Percentiles rank a stretch among this genome's conserved stretches.
Conservation (phyloP, 2,797 vertebrate species). For the Chromobotia macracanthus region DNA sequence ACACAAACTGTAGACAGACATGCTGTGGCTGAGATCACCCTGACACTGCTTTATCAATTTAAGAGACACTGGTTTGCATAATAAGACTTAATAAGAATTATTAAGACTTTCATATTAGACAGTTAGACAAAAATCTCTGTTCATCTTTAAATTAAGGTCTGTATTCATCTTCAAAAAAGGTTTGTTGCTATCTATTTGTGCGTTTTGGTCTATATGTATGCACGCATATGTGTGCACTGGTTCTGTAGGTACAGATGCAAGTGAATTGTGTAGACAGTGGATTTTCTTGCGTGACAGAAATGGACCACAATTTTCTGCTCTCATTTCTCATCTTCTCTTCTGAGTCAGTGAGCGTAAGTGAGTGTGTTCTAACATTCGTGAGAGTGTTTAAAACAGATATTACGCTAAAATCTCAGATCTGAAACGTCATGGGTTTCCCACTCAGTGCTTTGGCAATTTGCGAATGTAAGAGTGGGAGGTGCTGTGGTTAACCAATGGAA, state of each 20-base stretch:
- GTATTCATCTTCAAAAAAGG: background rate
- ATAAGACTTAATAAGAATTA: too few relatives aligned
- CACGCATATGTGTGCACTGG: background rate
- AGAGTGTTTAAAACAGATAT: slow-evolving; percentile 53
- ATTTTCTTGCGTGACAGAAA: slow-evolving; percentile 55
- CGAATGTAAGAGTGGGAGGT: slow-evolving; percentile 35
- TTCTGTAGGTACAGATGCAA: background rate
- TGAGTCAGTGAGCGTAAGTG: slow-evolving; percentile 56
- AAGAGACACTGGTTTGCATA: too few relatives aligned
- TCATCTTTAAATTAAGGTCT: too few relatives aligned
- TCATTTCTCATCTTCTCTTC: slow-evolving; percentile 55
- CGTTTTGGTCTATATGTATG: background rate
- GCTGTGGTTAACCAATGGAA: slow-evolving; percentile 79
- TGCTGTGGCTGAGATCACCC: too few relatives aligned
- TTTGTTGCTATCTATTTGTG: background rate
- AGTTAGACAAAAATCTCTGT: too few relatives aligned
- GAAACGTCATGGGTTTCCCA: slow-evolving; percentile 64
- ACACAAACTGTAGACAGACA: too few relatives aligned
- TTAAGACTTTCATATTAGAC: too few relatives aligned
- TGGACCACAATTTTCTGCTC: slow-evolving; percentile 54
- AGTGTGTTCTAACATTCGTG: slow-evolving; percentile 51
- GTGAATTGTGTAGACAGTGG: slow-evolving; percentile 39
- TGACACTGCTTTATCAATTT: too few relatives aligned
- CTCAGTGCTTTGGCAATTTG: slow-evolving; percentile 49
- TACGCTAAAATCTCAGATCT: slow-evolving; percentile 75